Evolutionary conservation across 2,113 vertebrate genomes (phyloP).

Genomic region (Kryptolebias marmoratus): DNA sequence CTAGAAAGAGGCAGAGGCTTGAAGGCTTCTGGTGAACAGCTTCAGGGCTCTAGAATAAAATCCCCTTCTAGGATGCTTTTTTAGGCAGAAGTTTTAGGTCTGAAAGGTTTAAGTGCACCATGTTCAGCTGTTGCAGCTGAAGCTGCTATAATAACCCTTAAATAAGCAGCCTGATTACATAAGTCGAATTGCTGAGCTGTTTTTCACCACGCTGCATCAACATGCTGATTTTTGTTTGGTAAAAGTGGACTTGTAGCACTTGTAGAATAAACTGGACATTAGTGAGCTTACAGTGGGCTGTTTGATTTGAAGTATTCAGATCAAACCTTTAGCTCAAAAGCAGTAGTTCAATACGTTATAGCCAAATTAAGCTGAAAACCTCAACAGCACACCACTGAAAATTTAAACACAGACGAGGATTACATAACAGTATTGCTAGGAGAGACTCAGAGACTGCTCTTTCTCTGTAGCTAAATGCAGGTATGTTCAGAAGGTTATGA

Average conservation of each 20-base stretch:
- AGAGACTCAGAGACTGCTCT: background rate
- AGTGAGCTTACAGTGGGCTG: constrained; percentile 45
- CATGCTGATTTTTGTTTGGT: constrained; percentile 34
- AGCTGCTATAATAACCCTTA: background rate
- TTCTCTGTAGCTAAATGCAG: background rate
- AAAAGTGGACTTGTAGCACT: constrained; percentile 52
- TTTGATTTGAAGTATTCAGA: constrained; percentile 56
- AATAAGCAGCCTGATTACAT: constrained; percentile 30
- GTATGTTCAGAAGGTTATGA: background rate
- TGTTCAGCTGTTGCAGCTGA: constrained; percentile 12
- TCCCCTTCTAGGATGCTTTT: too few relatives aligned
- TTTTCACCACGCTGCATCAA: constrained; percentile 23
- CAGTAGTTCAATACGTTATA: background rate
- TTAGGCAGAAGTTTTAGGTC: too few relatives aligned
- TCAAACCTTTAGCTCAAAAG: constrained; percentile 49
- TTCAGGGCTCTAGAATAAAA: too few relatives aligned
- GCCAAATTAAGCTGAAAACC: background rate
- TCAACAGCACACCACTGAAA: background rate
- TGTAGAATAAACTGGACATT: constrained; percentile 50
- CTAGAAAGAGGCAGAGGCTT: too few relatives aligned
- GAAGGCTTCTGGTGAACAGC: too few relatives aligned
- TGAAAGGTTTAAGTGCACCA: background rate
- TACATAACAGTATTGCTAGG: background rate
- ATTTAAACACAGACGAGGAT: background rate
- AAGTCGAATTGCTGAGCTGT: constrained; percentile 22